Evolutionary conservation across 2,888 invertebrate species (phyloP).

Genomic region (Tricholauxania praeusta): DNA sequence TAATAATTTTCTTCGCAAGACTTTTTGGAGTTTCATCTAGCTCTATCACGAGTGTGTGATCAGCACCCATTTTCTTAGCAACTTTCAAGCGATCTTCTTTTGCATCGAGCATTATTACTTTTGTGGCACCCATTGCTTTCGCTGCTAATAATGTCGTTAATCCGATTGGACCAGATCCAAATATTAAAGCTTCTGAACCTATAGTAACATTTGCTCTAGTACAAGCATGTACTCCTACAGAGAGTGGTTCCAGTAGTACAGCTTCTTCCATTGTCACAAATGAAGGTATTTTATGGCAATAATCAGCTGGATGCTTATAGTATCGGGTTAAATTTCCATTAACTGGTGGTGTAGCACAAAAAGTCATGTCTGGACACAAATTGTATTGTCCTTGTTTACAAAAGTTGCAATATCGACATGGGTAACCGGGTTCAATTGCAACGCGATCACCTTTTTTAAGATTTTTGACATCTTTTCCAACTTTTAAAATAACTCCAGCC

Average conservation of each 20-base stretch:
- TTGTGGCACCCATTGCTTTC: conserved; percentile 86
- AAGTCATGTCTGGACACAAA: conserved; percentile 86
- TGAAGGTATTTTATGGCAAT: conserved; percentile 89
- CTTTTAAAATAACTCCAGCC: conserved; percentile 81
- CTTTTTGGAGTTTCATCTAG: conserved; percentile 72
- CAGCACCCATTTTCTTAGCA: conserved; percentile 85
- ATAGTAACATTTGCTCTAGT: conserved; percentile 82
- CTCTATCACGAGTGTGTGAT: conserved; percentile 74
- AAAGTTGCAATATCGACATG: conserved; percentile 84
- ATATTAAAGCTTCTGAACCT: conserved; percentile 79
- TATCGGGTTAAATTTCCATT: conserved; percentile 90
- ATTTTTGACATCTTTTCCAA: conserved; percentile 76
- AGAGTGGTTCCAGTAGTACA: conserved; percentile 91
- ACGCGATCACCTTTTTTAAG: conserved; percentile 88
- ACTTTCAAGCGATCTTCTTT: conserved; percentile 74
- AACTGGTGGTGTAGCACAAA: conserved; percentile 95
- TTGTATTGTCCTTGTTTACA: conserved; percentile 92
- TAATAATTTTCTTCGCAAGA: conserved; percentile 72
- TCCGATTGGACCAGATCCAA: conserved; percentile 92
- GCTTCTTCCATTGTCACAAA: conserved; percentile 93
- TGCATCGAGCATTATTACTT: conserved; percentile 79
- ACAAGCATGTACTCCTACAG: conserved; percentile 95
- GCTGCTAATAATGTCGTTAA: conserved; percentile 84
- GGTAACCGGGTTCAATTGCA: conserved; percentile 93
- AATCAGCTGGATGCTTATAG: conserved; percentile 91